Evolutionary conservation across 2,888 invertebrate genomes (phyloP), one percentile per base, ranked within the genome.

Genomic region (Hyposoter dolosus): DNA sequence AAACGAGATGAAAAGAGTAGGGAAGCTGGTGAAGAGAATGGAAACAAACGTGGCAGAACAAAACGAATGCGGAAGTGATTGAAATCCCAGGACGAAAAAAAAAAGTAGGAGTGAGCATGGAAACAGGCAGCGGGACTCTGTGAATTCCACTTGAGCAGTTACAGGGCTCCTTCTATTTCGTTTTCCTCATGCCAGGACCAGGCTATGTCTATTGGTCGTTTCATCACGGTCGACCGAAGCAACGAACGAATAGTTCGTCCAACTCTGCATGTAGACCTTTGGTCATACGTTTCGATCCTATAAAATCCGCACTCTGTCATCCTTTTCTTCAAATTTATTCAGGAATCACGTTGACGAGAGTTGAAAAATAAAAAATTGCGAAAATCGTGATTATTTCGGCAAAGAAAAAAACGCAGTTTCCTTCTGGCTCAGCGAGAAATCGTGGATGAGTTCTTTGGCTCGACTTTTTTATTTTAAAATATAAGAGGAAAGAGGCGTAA

Each of bases 91-190:
- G 63, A 65, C 28, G 65, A 47, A 66, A 28, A 35, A 35, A n/a
- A n/a, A 32, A 35, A 32, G 15, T 45, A 45, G 63, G 60, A 76
- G 75, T 56, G 79, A 76, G 69, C 69, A 50, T 40, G 47, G 43
- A 65, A 78, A 69, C 50, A 65, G 12, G n/a, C 23, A 50, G n/a
- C 32, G 47, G 60, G 17, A n/a, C 72, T 68, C 76, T 83, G 69
- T 68, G 66, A 45, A 83, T 86, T 86, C 77, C 75, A 45, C 72
- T 80, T 35, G 68, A 78, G 69, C 78, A 53, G 69, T 77, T 68
- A 68, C 68, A 32, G 63, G 63, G 28, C 4, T 19, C 17, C 47
- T 35, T 69, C 47, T 74, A 56, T 72, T 68, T 74, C 23, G 45
- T 32, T 68, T 63, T 65, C 65, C 19, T 23, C 53, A 35, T 76